phyloP scores from a whole-genome alignment of 1,140 invertebrate species.

The Bombus superbus region DNA sequence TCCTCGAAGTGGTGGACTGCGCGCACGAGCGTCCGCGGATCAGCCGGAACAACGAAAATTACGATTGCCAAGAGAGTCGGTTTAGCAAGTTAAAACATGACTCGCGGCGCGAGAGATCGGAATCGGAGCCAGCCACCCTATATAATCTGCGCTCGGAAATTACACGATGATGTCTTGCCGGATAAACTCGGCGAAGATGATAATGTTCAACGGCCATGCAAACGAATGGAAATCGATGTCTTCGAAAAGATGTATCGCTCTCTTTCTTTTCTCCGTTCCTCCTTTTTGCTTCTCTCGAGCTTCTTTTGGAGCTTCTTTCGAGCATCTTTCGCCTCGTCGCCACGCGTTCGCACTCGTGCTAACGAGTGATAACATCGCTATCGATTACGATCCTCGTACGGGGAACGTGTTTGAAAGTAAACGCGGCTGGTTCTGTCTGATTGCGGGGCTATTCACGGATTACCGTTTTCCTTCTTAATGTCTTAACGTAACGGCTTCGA shows the following conservation, averaged over 20 bases:
- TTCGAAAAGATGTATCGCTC: neutral
- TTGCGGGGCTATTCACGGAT: neutral
- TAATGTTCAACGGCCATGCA: conserved; percentile 43
- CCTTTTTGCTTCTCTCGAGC: neutral
- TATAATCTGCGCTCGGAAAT: conserved; percentile 44
- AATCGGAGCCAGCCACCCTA: conserved; percentile 27
- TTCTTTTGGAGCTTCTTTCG: too few relatives aligned
- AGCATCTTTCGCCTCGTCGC: neutral
- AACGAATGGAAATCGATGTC: conserved; percentile 38
- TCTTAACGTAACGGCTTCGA: neutral
- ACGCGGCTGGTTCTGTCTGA: neutral
- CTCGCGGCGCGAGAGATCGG: conserved; percentile 51
- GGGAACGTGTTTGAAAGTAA: neutral
- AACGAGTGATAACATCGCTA: conserved; percentile 29
- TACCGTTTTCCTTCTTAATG: conserved; percentile 1
- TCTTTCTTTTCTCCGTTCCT: neutral
- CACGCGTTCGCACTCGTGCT: neutral
- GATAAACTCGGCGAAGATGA: conserved; percentile 40
- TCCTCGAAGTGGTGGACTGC: neutral
- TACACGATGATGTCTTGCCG: conserved; percentile 35
- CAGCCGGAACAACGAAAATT: conserved; percentile 40
- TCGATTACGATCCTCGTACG: conserved; percentile 28
- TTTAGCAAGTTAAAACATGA: conserved; percentile 47
- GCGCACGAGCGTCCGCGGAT: neutral
- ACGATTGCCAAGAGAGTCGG: conserved; percentile 18